These are phyloP conservation scores for Mycetomoellerius zeteki DNA, from an alignment of 1,140 invertebrate genomes.

Conservation along the genomic window DNA sequence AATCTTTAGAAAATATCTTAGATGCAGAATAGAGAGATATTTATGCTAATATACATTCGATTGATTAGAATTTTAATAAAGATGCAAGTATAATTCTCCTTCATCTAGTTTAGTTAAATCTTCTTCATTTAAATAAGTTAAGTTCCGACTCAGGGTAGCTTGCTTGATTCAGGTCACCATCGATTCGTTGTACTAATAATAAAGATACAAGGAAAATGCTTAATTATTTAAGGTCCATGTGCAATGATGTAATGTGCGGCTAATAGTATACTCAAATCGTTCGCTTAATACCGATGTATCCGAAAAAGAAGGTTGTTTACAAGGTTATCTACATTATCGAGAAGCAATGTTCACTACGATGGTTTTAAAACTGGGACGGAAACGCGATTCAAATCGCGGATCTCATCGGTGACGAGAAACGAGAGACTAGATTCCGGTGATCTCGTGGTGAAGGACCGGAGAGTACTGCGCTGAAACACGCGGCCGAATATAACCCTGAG, in stretches of 20 bases:
- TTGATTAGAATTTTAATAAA: neutral
- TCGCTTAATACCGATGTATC: neutral
- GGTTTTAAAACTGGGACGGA: neutral
- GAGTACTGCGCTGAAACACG: constrained; percentile 78
- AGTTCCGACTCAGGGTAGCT: neutral
- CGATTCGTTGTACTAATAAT: constrained; percentile 40
- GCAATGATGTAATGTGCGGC: neutral
- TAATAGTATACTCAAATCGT: neutral
- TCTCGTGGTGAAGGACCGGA: constrained; percentile 73
- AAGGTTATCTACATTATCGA: neutral
- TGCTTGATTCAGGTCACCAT: constrained; percentile 14
- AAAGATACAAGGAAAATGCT: constrained; percentile 13
- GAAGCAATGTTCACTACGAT: neutral
- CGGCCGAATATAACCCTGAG: constrained; percentile 75
- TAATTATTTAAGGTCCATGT: constrained; percentile 26
- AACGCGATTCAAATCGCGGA: constrained; percentile 43
- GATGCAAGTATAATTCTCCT: neutral
- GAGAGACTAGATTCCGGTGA: constrained; percentile 58
- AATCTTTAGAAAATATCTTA: neutral
- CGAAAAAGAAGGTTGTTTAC: neutral
- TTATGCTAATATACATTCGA: neutral
- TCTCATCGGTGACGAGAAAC: neutral
- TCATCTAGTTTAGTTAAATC: neutral
- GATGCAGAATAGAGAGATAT: neutral
- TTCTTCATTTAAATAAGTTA: neutral